Base-by-base conservation (phyloP, 2,113 vertebrate species). In the Notothenia coriiceps region DNA sequence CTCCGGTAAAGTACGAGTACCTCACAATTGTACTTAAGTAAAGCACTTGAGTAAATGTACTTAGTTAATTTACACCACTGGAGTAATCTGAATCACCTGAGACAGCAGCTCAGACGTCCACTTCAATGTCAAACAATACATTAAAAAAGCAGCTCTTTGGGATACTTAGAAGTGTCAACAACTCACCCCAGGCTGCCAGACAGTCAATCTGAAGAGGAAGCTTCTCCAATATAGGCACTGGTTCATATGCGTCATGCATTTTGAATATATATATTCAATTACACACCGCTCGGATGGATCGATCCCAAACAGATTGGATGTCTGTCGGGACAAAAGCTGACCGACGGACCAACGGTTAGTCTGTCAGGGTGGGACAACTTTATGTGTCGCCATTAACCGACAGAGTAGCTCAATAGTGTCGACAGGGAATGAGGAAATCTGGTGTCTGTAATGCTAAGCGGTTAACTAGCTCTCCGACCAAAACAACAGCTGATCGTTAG, bases 161-260 rank as follows among this genome's bases (percentile, higher is more conserved):
- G 25, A 0, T 15, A 18, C 17, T 35, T 22, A 9, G 1, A 14
- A n/a, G 63, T 61, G 59, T 62, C 10, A 71, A 73, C 9, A 55
- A 90, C 96, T 97, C 84, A 98, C 98, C 98, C 98, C 98, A 99
- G 74, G 97, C 97, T 63, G 98, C 97, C 73, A 99, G 86, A 40
- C 98, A 99, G 94, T 99, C 98, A 52, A 98, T 98, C 91, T 99
- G 98, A 56, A 99, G 95, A 52, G 98, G 98, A 81, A 99, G 94
- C 84, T 99, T 99, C 84, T 99, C 97, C 93, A 99, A 73, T 77
- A 99, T 98, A 22, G 96, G 96, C 40, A 98, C 96, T 2, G 96
- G 91, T 83, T 99, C 98, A 67, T 97, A 98, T 1, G 97, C 98
- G 95, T 98, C 98, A 61, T 99, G 98, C 98, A 99, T 99, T 77